phyloP scores from a whole-genome alignment of 2,888 invertebrate genomes.

The Amorpha juglandis region DNA sequence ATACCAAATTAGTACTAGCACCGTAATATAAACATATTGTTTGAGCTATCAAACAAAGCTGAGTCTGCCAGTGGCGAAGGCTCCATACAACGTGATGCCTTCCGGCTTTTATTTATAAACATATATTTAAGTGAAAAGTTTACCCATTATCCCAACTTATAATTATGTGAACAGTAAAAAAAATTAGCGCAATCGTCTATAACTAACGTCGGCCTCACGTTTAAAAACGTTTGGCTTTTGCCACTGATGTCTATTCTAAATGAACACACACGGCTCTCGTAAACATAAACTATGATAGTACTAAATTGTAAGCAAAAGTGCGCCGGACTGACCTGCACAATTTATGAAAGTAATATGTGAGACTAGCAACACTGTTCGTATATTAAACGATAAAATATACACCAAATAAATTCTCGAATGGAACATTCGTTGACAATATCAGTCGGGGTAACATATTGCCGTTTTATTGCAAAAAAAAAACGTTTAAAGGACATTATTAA shows the following conservation, averaged over 20 bases:
- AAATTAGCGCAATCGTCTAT: too few relatives aligned
- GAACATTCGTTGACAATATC: constrained; percentile 4
- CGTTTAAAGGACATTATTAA: background rate
- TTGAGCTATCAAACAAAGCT: background rate
- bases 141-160: too few relatives aligned
- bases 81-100: too few relatives aligned
- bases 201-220: too few relatives aligned
- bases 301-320: constrained; percentile 18
- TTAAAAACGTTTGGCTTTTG: too few relatives aligned
- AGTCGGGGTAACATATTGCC: background rate
- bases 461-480: constrained; percentile 1
- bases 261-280: too few relatives aligned
- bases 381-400: constrained; percentile 4
- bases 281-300: constrained; percentile 8
- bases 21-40: background rate
- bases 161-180: too few relatives aligned
- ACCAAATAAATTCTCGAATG: background rate
- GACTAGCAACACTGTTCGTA: constrained; percentile 8
- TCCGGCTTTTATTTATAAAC: too few relatives aligned
- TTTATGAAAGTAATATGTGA: constrained; percentile 23
- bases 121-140: too few relatives aligned
- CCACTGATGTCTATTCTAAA: too few relatives aligned
- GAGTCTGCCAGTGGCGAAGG: too few relatives aligned
- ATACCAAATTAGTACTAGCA: too few relatives aligned
- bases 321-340: constrained; percentile 13